Evolutionary conservation across 2,113 vertebrate species (phyloP).

Genomic region (Misgurnus anguillicaudatus): DNA sequence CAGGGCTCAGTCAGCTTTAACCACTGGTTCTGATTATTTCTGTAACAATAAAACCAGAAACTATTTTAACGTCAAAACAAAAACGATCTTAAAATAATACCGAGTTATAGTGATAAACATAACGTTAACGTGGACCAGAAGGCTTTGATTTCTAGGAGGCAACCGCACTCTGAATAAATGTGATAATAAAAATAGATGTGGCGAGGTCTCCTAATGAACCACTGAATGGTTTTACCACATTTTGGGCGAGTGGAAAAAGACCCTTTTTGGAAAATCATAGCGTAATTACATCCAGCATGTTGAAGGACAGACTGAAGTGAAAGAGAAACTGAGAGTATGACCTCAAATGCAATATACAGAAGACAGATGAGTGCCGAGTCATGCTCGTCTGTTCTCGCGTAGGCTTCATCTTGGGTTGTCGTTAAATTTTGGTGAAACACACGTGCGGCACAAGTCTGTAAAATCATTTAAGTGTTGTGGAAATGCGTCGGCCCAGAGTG

Average conservation of each 20-base stretch:
- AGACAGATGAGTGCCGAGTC: neutral
- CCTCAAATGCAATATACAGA: conserved; percentile 8
- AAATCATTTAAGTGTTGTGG: conserved; percentile 48
- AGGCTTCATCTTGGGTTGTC: conserved; percentile 5
- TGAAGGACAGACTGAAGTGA: conserved; percentile 4
- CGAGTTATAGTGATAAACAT: conserved; percentile 28
- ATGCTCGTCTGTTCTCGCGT: neutral
- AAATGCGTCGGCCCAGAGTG: conserved; percentile 6
- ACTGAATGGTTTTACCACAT: conserved; percentile 46
- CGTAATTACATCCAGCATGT: conserved; percentile 28
- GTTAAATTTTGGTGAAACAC: conserved; percentile 36
- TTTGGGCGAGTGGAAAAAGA: conserved; percentile 37
- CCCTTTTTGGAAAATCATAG: conserved; percentile 25
- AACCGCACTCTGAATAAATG: conserved; percentile 14
- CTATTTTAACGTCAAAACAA: conserved; percentile 4
- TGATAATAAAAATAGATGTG: conserved; percentile 43
- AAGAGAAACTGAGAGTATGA: neutral
- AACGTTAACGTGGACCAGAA: conserved; percentile 26
- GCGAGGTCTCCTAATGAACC: conserved; percentile 44
- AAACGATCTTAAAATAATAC: conserved; percentile 31
- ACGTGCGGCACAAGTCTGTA: conserved; percentile 39
- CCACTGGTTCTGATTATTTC: conserved; percentile 19
- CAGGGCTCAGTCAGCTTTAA: conserved; percentile 13
- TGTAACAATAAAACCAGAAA: conserved; percentile 30
- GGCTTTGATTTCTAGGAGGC: conserved; percentile 29